Base-by-base conservation (phyloP, 2,888 invertebrate genomes). In the Cosmorhoe ocellata region DNA sequence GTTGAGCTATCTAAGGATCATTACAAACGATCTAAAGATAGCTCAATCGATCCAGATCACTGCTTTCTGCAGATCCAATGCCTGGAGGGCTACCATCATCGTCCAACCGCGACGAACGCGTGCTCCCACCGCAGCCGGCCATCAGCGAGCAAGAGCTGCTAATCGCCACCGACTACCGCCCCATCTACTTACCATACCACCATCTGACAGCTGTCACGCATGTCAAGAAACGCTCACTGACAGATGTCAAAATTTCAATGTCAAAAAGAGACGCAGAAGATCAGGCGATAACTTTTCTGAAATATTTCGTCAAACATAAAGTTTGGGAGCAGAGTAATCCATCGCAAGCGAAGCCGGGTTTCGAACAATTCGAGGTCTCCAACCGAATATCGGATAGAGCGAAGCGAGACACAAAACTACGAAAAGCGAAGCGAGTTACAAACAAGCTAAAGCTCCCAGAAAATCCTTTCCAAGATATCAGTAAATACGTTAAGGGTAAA, bases 301-400 rank as follows among this genome's bases (percentile, higher is more conserved):
- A 79, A 42, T 85, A 83, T 52, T 85, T 80, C 55, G 59, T 73
- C 0, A 89, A 89, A 64, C 71, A 83, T 45, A 85, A 87, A 63
- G 58, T 74, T 0, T 88, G 85, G 87, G 66, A 65, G 4, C 66
- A 66, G 9, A 69, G 77, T 0, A 82, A 84, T 27, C 60, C 64
- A 0, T 42, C 22, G 43, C 48, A 18, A 62, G 61, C 9, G 36
- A 48, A 11, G 30, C 30, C 1, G 14, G 12, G 40, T 4, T 27
- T 56, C 0, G 48, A 55, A 2, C 50, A 57, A 0, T 74, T 63
- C 12, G 72, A 78, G 6, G 70, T 79, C 0, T 59, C 63, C 18
- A 84, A 84, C 43, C 11, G 69, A 31, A 49, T 79, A 30, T 46
- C 51, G 0, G 3, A 18, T 18, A 7, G 33, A 18, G n/a, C 18